Base-by-base conservation (phyloP, 2,888 invertebrate genomes). In the Temnothorax unifasciatus region DNA sequence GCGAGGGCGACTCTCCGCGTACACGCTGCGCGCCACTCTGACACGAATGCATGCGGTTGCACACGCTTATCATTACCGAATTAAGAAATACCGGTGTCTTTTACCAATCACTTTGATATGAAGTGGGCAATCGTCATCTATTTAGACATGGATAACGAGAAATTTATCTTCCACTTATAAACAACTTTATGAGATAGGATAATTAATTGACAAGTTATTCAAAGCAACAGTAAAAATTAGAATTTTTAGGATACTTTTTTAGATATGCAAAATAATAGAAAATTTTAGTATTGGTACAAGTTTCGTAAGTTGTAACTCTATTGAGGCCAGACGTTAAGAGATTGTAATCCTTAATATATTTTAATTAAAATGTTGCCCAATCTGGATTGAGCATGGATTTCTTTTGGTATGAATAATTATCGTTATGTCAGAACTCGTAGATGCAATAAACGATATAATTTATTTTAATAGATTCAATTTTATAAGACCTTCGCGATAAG, bases 1-100 rank as follows among this genome's bases (percentile, higher is more conserved):
- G 92, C 90, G 90, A 93, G 91, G 93, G 91, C 92, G 92, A 92
- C 88, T 92, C 91, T 86, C 88, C 85, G 82, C 86, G 74, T 34
- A 63, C 81, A 59, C 25, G 57, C 41, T 38, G 52, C 82, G 74
- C 76, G 38, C 21, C 52, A 11, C 82, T 79, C 86, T 85, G 86
- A 89, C 85, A 86, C 83, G 85, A 79, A 89, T 85, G 82, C 88
- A 69, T 85, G 89, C 73, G 89, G 76, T 85, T 83, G 64, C 87
- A 84, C 74, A 76, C 63, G 69, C 71, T 83, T 85, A 85, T 90
- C 86, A 86, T 84, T 86, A 84, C 59, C 52, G 85, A 83, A 88
- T 87, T 86, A 57, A 84, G 61, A 59, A 74, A 57, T 18, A 52
- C 44, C 44, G 73, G 59, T 4, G 68, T 61, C 84, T 52, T 57